Evolutionary conservation across 2,888 invertebrate genomes (phyloP).

Genomic region (Melieria omissa): DNA sequence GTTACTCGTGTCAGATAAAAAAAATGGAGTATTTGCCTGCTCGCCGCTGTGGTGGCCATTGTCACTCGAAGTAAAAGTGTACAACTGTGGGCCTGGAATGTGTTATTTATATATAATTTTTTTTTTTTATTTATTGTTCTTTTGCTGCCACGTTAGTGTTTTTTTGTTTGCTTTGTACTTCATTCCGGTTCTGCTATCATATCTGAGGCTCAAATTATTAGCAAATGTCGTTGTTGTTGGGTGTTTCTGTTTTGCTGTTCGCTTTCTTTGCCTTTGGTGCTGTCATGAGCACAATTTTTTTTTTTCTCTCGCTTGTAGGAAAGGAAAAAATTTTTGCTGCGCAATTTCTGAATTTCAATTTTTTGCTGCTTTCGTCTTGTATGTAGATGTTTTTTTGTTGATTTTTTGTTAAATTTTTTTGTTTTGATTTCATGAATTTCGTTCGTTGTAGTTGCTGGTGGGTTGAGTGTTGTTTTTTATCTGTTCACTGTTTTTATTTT

Average conservation of each 20-base stretch:
- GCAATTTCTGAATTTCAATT: constrained; percentile 16
- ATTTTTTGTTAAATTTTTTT: neutral
- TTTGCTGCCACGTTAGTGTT: too few relatives aligned
- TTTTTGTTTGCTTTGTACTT: too few relatives aligned
- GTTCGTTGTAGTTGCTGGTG: neutral
- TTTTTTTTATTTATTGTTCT: too few relatives aligned
- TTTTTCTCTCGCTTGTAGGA: neutral
- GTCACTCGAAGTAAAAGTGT: too few relatives aligned
- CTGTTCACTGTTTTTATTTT: neutral
- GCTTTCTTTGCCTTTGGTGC: too few relatives aligned
- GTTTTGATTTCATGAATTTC: neutral
- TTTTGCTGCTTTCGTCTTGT: neutral
- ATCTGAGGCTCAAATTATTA: neutral
- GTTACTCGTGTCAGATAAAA: too few relatives aligned
- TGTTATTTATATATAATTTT: too few relatives aligned
- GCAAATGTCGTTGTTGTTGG: neutral
- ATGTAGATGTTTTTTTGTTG: neutral
- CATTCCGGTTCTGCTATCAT: too few relatives aligned
- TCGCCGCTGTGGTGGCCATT: too few relatives aligned
- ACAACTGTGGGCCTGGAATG: too few relatives aligned
- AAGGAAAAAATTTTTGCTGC: constrained; percentile 17
- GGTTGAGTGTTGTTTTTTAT: neutral
- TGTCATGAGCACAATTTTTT: too few relatives aligned
- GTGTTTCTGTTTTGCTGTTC: neutral
- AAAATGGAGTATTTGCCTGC: too few relatives aligned